Percentiles rank a stretch among this genome's conserved stretches.
Conservation (phyloP, 2,888 invertebrate species). For the Tachystola acroxantha region DNA sequence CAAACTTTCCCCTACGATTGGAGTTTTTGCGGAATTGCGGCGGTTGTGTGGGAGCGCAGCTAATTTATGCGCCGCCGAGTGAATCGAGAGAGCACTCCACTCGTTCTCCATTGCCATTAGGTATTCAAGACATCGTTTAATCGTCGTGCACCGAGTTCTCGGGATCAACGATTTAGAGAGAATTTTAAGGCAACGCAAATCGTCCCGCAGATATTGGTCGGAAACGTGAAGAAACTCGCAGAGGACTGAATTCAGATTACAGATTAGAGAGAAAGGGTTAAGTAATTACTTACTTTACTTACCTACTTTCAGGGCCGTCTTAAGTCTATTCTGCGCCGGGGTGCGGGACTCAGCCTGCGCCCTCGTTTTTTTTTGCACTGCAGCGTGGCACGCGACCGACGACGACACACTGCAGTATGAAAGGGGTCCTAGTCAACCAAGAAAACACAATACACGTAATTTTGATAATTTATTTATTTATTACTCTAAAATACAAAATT, state of each 20-base stretch:
- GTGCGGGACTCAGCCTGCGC: no score
- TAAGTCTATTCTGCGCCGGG: no score
- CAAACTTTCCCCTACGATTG: slow-evolving; percentile 73
- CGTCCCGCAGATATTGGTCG: slow-evolving; percentile 41
- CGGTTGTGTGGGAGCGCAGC: slow-evolving; percentile 49
- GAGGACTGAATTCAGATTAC: slow-evolving; percentile 30
- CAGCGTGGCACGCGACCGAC: no score
- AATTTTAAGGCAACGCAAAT: slow-evolving; percentile 47
- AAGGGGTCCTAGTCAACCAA: no score
- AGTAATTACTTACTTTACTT: neutral
- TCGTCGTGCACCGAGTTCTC: slow-evolving; percentile 49
- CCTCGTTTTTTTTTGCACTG: no score
- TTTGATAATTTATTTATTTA: no score
- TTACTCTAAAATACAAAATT: no score
- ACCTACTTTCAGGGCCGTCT: no score
- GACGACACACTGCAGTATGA: no score
- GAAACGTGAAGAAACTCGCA: slow-evolving; percentile 22
- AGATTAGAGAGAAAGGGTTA: neutral
- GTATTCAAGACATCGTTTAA: slow-evolving; percentile 73
- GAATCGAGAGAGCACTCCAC: slow-evolving; percentile 39
- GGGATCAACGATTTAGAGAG: slow-evolving; percentile 50
- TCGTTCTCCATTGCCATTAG: slow-evolving; percentile 54
- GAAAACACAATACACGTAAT: no score
- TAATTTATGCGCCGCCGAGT: slow-evolving; percentile 67
- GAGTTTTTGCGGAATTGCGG: slow-evolving; percentile 72